Evolutionary conservation across 2,113 vertebrate genomes (phyloP).

Genomic region (Halichoerus grypus): DNA sequence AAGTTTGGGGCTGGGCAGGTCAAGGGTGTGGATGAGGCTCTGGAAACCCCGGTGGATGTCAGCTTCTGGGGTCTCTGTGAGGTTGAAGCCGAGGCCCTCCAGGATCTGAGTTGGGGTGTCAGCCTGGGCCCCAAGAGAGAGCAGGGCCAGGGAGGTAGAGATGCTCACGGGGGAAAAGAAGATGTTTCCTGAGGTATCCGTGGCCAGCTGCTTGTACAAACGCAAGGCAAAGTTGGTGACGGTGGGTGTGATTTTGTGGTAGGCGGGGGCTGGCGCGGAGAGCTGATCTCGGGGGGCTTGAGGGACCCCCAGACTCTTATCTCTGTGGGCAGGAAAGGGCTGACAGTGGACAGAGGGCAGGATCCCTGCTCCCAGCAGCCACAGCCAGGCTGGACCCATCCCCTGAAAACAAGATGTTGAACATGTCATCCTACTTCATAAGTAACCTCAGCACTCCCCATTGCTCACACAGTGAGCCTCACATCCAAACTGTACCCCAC

Average conservation of each 20-base stretch:
- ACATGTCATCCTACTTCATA: background rate
- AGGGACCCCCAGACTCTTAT: slow-evolving; percentile 5
- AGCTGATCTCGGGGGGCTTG: background rate
- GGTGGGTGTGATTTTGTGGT: slow-evolving; percentile 71
- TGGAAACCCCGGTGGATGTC: slow-evolving; percentile 86
- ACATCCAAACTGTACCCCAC: background rate
- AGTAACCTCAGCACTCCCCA: rapidly evolving
- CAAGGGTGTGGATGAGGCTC: slow-evolving; percentile 88
- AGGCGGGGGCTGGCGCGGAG: background rate
- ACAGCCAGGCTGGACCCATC: slow-evolving; percentile 79
- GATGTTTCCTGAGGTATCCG: slow-evolving; percentile 83
- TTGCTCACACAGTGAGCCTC: background rate
- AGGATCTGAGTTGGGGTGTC: slow-evolving; percentile 86
- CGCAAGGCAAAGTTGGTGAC: slow-evolving; percentile 89
- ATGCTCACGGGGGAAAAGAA: slow-evolving; percentile 92
- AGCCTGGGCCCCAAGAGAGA: slow-evolving; percentile 86
- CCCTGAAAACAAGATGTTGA: slow-evolving; percentile 52
- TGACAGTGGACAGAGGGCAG: slow-evolving; percentile 54
- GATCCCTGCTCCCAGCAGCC: slow-evolving; percentile 79
- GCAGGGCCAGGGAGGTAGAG: slow-evolving; percentile 88
- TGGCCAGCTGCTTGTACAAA: slow-evolving; percentile 87
- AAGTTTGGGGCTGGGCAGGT: slow-evolving; percentile 80
- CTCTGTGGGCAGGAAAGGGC: background rate
- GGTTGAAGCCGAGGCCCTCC: slow-evolving; percentile 88
- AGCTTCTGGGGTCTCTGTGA: slow-evolving; percentile 65